Base-by-base conservation (phyloP, 1,140 invertebrate genomes). In the Forficula auricularia region DNA sequence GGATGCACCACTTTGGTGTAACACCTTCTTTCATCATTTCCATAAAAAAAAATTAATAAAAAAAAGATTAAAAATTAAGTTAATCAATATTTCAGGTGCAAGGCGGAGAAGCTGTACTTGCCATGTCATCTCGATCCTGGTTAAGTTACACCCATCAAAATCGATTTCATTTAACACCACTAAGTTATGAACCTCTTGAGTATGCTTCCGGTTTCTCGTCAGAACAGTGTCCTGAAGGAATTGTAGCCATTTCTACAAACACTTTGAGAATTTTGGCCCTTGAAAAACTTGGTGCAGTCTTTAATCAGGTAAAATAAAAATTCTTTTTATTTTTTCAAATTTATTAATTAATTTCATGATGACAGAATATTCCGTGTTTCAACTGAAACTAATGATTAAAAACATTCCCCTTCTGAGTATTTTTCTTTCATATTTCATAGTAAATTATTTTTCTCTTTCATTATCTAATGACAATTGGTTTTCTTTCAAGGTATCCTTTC, bases 61-160 rank as follows among this genome's bases (percentile, higher is more conserved):
- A n/a, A n/a, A n/a, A n/a, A 4, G 10, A 27, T 27, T 10, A 27
- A 27, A 27, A 6, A 27, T 27, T 27, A 27, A n/a, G 10, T 27
- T 27, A 27, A 27, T n/a, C 22, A 27, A 27, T 27, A 27, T 27
- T 27, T 27, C 69, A 65, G 50, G 95, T 97, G 72, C 92, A 98
- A 59, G 88, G 86, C 8, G 82, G 82, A 40, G 91, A 98, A 64
- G 90, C 94, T 6, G 92, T 98, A 0, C 61, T 99, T 7, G 96
- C 96, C 1, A 94, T 98, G 72, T 98, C 94, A 1, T 96, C 89
- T 50, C 72, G 95, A 48, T 91, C 91, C 0, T 99, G 95, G 96
- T 65, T 99, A 1, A 94, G 91, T 59, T 99, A 99, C 55, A 92
- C 92, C 51, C 96, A 97, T 60, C 95, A 99, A 62, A 98, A 92